phyloP scores from a whole-genome alignment of 2,797 vertebrate species.

The Molossus molossus region DNA sequence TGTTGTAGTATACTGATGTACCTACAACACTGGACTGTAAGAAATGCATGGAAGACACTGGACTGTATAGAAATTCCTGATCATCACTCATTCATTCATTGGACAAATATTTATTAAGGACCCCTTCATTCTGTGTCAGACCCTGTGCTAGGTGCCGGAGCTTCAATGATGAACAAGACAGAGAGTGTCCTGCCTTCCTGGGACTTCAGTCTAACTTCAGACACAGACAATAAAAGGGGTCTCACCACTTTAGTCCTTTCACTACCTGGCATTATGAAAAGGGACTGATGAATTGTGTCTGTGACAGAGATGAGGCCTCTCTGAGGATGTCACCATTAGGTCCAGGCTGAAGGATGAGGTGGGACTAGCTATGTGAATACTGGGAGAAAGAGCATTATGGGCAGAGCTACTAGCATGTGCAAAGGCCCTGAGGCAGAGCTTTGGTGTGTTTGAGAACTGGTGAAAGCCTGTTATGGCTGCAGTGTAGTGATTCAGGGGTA shows the following conservation, averaged over 20 bases:
- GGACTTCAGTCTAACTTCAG: neutral
- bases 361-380: neutral
- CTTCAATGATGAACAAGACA: neutral
- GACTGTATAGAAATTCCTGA: neutral
- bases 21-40: neutral
- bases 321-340: neutral
- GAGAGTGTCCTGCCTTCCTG: neutral
- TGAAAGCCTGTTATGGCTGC: neutral
- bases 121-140: neutral
- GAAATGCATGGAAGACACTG: neutral
- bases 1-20: neutral
- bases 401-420: neutral
- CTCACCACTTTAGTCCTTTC: neutral
- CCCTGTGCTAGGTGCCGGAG: neutral
- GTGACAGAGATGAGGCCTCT: neutral
- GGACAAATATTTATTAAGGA: neutral
- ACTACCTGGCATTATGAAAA: neutral
- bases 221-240: neutral
- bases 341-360: neutral
- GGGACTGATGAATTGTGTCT: neutral
- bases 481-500: fast-evolving
- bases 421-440: neutral
- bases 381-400: neutral
- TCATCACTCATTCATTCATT: neutral
- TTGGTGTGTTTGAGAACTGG: neutral